phyloP scores from a whole-genome alignment of 1,140 invertebrate genomes.

The Drosophila pseudoananassae region DNA sequence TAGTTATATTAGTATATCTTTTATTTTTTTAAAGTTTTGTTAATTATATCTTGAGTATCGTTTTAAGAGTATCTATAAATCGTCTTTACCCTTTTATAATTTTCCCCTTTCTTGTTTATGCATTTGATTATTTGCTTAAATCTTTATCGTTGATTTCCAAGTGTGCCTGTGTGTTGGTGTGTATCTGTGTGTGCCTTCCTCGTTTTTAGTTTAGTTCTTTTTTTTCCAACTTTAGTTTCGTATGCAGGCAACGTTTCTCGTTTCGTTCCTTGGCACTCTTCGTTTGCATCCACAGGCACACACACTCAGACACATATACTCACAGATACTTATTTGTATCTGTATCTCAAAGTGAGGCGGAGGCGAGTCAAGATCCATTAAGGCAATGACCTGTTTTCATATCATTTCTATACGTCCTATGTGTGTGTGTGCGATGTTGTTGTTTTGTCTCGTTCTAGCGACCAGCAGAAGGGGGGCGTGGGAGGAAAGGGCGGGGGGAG shows the following conservation, averaged over 20 bases:
- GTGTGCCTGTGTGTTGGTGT: slow-evolving; percentile 13
- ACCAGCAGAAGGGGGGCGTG: slow-evolving; percentile 38
- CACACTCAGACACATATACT: neutral
- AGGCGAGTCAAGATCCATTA: slow-evolving; percentile 75
- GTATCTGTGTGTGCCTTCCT: slow-evolving; percentile 50
- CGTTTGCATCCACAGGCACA: slow-evolving; percentile 67
- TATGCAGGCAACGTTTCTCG: slow-evolving; percentile 71
- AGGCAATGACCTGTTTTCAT: slow-evolving; percentile 83
- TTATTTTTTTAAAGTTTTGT: neutral
- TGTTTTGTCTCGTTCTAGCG: slow-evolving; percentile 72
- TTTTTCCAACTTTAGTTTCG: slow-evolving; percentile 54
- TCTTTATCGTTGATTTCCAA: slow-evolving; percentile 73
- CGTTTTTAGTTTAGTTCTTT: slow-evolving; percentile 49
- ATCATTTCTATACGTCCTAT: slow-evolving; percentile 56
- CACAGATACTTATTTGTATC: slow-evolving; percentile 15
- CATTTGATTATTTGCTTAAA: slow-evolving; percentile 81
- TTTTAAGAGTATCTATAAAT: slow-evolving; percentile 6
- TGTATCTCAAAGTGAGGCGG: slow-evolving; percentile 34
- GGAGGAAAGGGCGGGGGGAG: slow-evolving; percentile 32
- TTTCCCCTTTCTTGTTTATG: slow-evolving; percentile 65
- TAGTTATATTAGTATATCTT: no score
- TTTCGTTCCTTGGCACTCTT: slow-evolving; percentile 43
- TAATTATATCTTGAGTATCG: neutral
- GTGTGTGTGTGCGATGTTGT: slow-evolving; percentile 53
- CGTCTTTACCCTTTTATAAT: neutral